These are phyloP conservation scores for Pantherophis alleghaniensis DNA, from an alignment of 2,797 vertebrate species.

Conservation along the genomic window DNA sequence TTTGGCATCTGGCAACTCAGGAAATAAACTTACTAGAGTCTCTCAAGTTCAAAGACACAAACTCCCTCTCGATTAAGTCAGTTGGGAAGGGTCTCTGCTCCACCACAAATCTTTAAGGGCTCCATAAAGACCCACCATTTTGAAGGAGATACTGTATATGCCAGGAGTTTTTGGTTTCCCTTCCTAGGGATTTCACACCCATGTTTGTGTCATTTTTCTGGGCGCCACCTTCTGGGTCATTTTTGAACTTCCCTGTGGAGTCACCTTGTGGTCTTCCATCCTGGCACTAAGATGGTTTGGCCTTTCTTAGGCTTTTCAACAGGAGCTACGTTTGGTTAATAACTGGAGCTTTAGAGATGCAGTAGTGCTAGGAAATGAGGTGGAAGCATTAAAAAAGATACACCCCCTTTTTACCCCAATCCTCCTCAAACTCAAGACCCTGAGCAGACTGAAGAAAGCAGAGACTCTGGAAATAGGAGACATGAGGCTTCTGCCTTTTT, in stretches of 20 bases:
- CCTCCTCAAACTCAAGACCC: too few relatives aligned
- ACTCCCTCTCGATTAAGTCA: not conserved
- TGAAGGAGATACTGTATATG: not conserved
- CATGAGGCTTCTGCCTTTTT: not conserved
- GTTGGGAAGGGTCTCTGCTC: not conserved
- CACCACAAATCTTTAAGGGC: not conserved
- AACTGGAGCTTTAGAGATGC: not conserved
- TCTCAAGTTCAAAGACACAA: not conserved
- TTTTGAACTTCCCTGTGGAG: not conserved
- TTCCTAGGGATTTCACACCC: not conserved
- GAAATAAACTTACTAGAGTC: not conserved
- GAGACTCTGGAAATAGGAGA: not conserved
- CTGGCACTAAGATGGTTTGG: too few relatives aligned
- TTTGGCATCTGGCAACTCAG: not conserved
- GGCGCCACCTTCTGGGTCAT: not conserved
- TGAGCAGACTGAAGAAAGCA: not conserved
- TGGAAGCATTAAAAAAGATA: not conserved
- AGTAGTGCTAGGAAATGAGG: not conserved
- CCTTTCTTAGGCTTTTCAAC: not conserved
- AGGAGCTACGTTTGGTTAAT: not conserved
- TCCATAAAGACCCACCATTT: not conserved
- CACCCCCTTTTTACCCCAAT: too few relatives aligned
- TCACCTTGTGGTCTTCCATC: not conserved
- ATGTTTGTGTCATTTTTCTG: not conserved
- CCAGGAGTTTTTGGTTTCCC: not conserved